Base-by-base conservation (phyloP, 2,888 invertebrate species). In the Orthosia cruda region DNA sequence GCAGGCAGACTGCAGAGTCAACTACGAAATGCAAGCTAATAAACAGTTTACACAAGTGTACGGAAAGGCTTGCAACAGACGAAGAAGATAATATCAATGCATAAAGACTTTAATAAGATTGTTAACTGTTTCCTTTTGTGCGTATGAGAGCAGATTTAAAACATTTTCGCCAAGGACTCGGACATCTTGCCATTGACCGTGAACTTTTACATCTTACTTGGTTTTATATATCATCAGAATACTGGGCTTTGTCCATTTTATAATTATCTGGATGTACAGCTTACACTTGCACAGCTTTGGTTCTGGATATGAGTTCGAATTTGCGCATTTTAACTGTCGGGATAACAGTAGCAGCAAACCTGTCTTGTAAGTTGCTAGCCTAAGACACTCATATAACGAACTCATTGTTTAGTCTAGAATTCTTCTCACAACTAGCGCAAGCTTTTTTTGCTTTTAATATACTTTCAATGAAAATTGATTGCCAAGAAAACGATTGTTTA, bases 341-440 rank as follows among this genome's bases (percentile, higher is more conserved):
- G 40, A 40, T 40, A 66, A 57, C 47, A 40, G 55, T 7, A 16
- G 49, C n/a, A 26, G 52, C 18, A 23, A 49, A 55, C 4, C 26
- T n/a, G 40, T 20, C 59, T 47, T 47, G 47, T 67, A 16, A 15
- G 55, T 65, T 72, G 49, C 58, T 32, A 54, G 62, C 71, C 32
- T 64, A 26, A 59, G 68, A 58, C 71, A 66, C 59, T 52, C 70
- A 71, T 70, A 47, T 9, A 63, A 59, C 32, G 54, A 61, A 64
- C 18, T 58, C 70, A 82, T 76, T 86, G 86, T 85, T 85, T 86
- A 74, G 77, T 86, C 82, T 86, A 66, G 72, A 76, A 83, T 49
- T 69, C 54, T 78, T 78, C 77, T 62, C 76, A 85, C 64, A 72
- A 57, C 59, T 74, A 59, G 61, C 55, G 57, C 61, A 45, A 67